Percentiles rank a stretch among this genome's conserved stretches.
Evolutionary conservation across 2,797 vertebrate genomes (phyloP).

Genomic region (Liasis olivaceus): DNA sequence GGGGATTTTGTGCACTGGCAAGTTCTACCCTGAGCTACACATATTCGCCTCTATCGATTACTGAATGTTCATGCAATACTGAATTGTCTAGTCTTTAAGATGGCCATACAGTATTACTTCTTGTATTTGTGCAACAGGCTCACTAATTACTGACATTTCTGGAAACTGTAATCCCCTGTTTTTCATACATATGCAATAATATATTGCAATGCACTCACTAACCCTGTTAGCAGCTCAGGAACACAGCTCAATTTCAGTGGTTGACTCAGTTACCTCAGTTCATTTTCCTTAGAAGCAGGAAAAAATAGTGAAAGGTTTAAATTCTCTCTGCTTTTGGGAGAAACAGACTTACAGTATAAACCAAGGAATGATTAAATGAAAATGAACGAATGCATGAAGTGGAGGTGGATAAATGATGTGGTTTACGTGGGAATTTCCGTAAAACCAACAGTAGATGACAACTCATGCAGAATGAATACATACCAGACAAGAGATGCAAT

Average conservation of each 20-base stretch:
- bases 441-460: slow-evolving; percentile 52
- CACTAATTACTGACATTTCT: background rate
- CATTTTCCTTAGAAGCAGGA: slow-evolving; percentile 34
- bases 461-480: slow-evolving; percentile 33
- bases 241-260: background rate
- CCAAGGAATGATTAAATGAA: slow-evolving; percentile 9
- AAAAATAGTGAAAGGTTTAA: slow-evolving; percentile 21
- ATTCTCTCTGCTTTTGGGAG: slow-evolving; percentile 43
- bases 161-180: background rate
- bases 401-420: slow-evolving; percentile 40
- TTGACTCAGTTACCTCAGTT: slow-evolving; percentile 27
- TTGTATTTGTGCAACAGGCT: background rate
- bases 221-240: background rate
- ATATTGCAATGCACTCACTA: background rate
- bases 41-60: too few relatives aligned
- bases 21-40: too few relatives aligned
- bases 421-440: slow-evolving; percentile 61
- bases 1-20: too few relatives aligned
- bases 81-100: background rate
- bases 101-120: background rate
- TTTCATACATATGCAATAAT: background rate
- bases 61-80: background rate
- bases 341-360: slow-evolving; percentile 64
- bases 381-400: slow-evolving; percentile 46
- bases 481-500: slow-evolving; percentile 35